Evolutionary conservation across 2,888 invertebrate genomes (phyloP).

Genomic region (Andrena bicolor): DNA sequence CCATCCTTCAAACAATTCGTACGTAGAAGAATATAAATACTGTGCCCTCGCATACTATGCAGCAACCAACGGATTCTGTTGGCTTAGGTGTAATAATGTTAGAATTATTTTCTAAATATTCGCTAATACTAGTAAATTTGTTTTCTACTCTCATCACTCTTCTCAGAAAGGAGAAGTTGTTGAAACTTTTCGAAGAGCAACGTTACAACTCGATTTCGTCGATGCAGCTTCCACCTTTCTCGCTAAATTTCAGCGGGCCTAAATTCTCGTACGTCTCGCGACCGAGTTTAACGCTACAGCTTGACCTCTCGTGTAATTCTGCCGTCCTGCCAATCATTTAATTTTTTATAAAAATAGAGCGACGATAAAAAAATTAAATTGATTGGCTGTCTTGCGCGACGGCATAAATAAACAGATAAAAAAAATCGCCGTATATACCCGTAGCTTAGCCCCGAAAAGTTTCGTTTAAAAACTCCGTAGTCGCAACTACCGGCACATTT

Average conservation of each 20-base stretch:
- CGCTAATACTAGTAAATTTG: constrained; percentile 59
- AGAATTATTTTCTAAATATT: constrained; percentile 70
- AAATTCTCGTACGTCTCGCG: constrained; percentile 15
- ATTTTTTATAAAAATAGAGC: constrained; percentile 79
- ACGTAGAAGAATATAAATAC: constrained; percentile 73
- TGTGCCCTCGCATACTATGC: constrained; percentile 69
- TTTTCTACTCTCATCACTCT: constrained; percentile 54
- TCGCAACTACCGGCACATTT: constrained; percentile 60
- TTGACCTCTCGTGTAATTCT: neutral
- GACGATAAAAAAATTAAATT: constrained; percentile 79
- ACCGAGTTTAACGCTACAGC: constrained; percentile 39
- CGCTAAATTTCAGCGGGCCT: constrained; percentile 3
- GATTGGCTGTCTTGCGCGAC: constrained; percentile 69
- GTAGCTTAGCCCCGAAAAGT: constrained; percentile 63
- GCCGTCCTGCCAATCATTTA: constrained; percentile 76
- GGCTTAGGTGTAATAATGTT: constrained; percentile 67
- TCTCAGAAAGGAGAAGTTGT: constrained; percentile 34
- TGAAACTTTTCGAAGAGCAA: constrained; percentile 63
- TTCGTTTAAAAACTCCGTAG: constrained; percentile 58
- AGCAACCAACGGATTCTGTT: constrained; percentile 58
- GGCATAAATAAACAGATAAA: constrained; percentile 51
- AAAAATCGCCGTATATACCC: constrained; percentile 43
- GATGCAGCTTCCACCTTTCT: neutral
- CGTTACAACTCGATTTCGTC: constrained; percentile 43
- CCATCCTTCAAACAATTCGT: constrained; percentile 45